These are phyloP conservation scores for Magallana angulata DNA, from an alignment of 1,140 invertebrate genomes.

Conservation along the genomic window DNA sequence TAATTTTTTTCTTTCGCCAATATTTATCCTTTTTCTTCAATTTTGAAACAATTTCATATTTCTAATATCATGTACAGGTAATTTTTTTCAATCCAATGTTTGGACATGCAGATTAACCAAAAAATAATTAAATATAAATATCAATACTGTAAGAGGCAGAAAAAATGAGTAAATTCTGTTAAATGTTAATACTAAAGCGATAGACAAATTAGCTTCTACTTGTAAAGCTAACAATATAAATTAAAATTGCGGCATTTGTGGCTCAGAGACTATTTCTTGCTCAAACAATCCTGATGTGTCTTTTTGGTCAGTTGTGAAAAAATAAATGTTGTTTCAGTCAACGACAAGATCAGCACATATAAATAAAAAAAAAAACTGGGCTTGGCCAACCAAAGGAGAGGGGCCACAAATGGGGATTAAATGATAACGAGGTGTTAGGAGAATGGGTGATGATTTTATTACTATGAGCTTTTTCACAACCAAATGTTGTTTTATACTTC, in stretches of 20 bases:
- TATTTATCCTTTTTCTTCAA: background rate
- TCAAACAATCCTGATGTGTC: slow-evolving; percentile 62
- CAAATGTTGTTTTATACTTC: background rate
- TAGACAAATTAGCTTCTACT: slow-evolving; percentile 62
- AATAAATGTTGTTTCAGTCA: slow-evolving; percentile 33
- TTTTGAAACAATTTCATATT: background rate
- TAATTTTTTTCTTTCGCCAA: background rate
- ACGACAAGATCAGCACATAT: slow-evolving; percentile 28
- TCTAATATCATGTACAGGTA: background rate
- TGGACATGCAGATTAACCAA: slow-evolving; percentile 60
- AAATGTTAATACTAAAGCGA: slow-evolving; percentile 64
- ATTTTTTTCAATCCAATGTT: slow-evolving; percentile 10
- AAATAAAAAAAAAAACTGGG: slow-evolving; percentile 31
- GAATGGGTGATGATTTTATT: slow-evolving; percentile 31
- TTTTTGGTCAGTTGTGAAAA: slow-evolving; percentile 10
- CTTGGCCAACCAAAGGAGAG: slow-evolving; percentile 37
- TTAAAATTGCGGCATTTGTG: slow-evolving; percentile 56
- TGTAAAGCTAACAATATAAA: slow-evolving; percentile 57
- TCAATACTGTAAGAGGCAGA: slow-evolving; percentile 42
- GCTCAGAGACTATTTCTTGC: slow-evolving; percentile 62
- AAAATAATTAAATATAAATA: slow-evolving; percentile 43
- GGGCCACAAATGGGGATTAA: background rate
- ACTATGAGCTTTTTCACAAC: slow-evolving; percentile 7
- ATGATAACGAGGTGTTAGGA: background rate
- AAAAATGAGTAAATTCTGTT: slow-evolving; percentile 60